A percentile compares a stretch with the other conserved stretches of the same genome.
phyloP scores from a whole-genome alignment of 2,113 vertebrate genomes.

The Poeciliopsis occidentalis region DNA sequence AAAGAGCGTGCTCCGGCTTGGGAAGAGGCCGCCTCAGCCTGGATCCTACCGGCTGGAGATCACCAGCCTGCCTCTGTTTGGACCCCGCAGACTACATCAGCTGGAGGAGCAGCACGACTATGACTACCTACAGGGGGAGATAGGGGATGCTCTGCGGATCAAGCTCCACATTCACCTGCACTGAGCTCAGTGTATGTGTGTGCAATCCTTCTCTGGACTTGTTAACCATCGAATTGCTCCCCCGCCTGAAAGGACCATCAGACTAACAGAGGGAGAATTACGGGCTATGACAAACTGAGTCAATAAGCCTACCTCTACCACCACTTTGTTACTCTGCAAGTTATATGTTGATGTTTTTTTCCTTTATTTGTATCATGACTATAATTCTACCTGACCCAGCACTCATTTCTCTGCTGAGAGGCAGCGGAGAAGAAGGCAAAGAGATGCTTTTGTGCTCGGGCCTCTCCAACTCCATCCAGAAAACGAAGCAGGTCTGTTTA shows the following conservation, averaged over 20 bases:
- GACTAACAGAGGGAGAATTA: slow-evolving; percentile 53
- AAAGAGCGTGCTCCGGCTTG: slow-evolving; percentile 87
- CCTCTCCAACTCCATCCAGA: slow-evolving; percentile 21
- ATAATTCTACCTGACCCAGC: slow-evolving; percentile 39
- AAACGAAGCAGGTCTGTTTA: slow-evolving; percentile 14
- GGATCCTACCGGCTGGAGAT: slow-evolving; percentile 89
- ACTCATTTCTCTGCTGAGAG: slow-evolving; percentile 44
- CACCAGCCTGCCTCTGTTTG: slow-evolving; percentile 84
- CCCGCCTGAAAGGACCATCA: slow-evolving; percentile 44
- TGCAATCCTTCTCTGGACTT: slow-evolving; percentile 55
- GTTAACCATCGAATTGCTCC: slow-evolving; percentile 48
- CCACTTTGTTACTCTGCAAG: slow-evolving; percentile 75
- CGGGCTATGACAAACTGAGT: slow-evolving; percentile 77
- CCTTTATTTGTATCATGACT: slow-evolving; percentile 35
- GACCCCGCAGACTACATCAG: slow-evolving; percentile 81
- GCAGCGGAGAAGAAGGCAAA: slow-evolving; percentile 63
- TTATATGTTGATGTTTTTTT: slow-evolving; percentile 61
- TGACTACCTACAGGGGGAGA: slow-evolving; percentile 85
- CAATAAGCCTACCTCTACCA: slow-evolving; percentile 70
- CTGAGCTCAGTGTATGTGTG: slow-evolving; percentile 72
- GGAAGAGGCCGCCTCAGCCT: slow-evolving; percentile 74
- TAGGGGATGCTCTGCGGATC: slow-evolving; percentile 87
- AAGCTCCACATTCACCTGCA: slow-evolving; percentile 90
- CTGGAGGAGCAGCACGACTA: slow-evolving; percentile 84
- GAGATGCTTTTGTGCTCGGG: slow-evolving; percentile 61